Evolutionary conservation across 2,888 invertebrate genomes (phyloP).

Genomic region (Leptinotarsa juncta): DNA sequence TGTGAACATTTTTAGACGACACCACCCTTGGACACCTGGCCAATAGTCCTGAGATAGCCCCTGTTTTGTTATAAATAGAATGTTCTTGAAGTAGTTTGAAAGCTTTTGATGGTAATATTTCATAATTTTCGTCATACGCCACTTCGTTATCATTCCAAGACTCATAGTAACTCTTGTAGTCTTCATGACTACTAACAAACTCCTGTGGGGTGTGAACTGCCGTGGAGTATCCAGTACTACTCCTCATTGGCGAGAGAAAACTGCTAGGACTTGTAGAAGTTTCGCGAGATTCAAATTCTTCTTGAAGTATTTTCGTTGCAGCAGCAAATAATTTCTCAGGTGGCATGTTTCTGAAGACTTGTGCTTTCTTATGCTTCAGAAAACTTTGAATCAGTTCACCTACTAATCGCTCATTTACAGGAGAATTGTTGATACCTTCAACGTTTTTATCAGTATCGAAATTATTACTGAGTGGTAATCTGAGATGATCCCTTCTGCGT

Average conservation of each 20-base stretch:
- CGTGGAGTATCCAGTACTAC: slow-evolving; percentile 65
- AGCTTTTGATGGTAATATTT: slow-evolving; percentile 71
- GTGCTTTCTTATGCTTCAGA: slow-evolving; percentile 69
- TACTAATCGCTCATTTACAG: slow-evolving; percentile 69
- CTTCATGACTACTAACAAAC: slow-evolving; percentile 66
- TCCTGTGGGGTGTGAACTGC: slow-evolving; percentile 68
- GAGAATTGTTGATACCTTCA: slow-evolving; percentile 68
- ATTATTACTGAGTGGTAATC: slow-evolving; percentile 65
- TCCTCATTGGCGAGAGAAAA: slow-evolving; percentile 59
- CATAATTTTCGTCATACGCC: slow-evolving; percentile 59
- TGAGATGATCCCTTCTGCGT: slow-evolving; percentile 68
- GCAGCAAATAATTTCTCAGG: slow-evolving; percentile 72
- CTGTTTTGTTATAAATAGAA: slow-evolving; percentile 59
- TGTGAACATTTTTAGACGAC: slow-evolving; percentile 71
- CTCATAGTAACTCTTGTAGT: slow-evolving; percentile 70
- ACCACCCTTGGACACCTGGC: slow-evolving; percentile 74
- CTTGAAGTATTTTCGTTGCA: slow-evolving; percentile 70
- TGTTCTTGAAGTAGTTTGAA: slow-evolving; percentile 70
- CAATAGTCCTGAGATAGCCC: slow-evolving; percentile 67
- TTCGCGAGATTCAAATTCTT: slow-evolving; percentile 68
- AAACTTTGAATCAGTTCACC: slow-evolving; percentile 72
- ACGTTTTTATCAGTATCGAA: slow-evolving; percentile 56
- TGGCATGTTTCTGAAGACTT: slow-evolving; percentile 68
- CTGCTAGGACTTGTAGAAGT: slow-evolving; percentile 63
- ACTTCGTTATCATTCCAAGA: slow-evolving; percentile 65